Evolutionary conservation across 2,113 vertebrate genomes (phyloP).

Genomic region (Callospermophilus lateralis): DNA sequence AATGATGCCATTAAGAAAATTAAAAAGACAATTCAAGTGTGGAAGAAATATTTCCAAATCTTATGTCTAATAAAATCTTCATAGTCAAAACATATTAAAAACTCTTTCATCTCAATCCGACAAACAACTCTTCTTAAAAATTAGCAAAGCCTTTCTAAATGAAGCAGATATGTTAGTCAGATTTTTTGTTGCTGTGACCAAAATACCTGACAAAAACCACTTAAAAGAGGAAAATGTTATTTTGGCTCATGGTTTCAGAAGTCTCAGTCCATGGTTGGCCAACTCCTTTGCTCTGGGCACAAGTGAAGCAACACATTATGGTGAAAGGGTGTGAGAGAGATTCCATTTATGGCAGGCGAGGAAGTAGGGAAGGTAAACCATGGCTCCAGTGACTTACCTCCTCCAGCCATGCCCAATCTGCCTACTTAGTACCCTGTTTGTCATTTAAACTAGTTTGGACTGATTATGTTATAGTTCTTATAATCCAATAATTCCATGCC

Average conservation of each 20-base stretch:
- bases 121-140: not conserved
- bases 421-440: too few species aligned
- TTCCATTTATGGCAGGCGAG: too few species aligned
- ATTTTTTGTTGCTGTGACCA: not conserved
- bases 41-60: not conserved
- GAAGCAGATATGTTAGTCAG: not conserved
- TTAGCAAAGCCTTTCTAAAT: not conserved
- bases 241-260: not conserved
- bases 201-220: not conserved
- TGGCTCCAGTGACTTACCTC: too few species aligned
- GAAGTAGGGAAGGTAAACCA: too few species aligned
- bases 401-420: too few species aligned
- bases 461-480: too few species aligned
- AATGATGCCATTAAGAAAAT: not conserved
- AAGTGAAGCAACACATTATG: too few species aligned
- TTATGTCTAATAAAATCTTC: not conserved
- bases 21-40: not conserved
- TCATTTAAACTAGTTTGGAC: too few species aligned
- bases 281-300: too few species aligned
- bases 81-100: not conserved
- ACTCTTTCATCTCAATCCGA: not conserved
- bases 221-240: not conserved
- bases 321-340: too few species aligned
- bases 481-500: too few species aligned
- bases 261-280: too few species aligned